Percentiles rank a stretch among this genome's conserved stretches.
phyloP scores from a whole-genome alignment of 2,888 invertebrate species.

The Pristionchus fissidentatus region DNA sequence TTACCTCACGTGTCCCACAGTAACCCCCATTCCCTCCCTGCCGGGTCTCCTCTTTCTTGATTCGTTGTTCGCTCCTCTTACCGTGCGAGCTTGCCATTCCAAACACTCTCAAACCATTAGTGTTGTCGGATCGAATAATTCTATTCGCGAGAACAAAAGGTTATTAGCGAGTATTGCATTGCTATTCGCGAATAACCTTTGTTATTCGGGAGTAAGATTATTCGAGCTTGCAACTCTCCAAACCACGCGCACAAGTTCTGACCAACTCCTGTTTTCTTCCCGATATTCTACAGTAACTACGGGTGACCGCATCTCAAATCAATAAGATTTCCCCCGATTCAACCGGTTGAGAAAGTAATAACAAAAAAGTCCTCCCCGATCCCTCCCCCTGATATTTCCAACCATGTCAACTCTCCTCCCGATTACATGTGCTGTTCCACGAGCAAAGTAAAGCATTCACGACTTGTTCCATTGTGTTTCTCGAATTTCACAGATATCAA shows the following conservation, averaged over 20 bases:
- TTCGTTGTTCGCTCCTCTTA: not conserved
- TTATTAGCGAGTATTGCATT: no score
- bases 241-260: no score
- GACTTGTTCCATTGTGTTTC: no score
- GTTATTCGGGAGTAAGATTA: no score
- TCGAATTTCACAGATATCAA: no score
- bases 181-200: no score
- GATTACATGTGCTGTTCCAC: constrained; percentile 12
- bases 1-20: not conserved
- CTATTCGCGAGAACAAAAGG: no score
- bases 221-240: no score
- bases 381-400: not conserved
- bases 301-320: not conserved
- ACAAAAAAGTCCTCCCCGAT: not conserved
- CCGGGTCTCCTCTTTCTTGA: constrained; percentile 1
- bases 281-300: not conserved
- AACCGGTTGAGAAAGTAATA: not conserved
- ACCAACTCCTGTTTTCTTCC: no score
- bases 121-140: no score
- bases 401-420: not conserved
- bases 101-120: no score
- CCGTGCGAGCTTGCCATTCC: constrained; percentile 33
- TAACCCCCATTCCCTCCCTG: not conserved
- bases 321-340: not conserved
- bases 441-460: no score